phyloP scores from a whole-genome alignment of 2,797 vertebrate species.

The Eulemur rubriventer region DNA sequence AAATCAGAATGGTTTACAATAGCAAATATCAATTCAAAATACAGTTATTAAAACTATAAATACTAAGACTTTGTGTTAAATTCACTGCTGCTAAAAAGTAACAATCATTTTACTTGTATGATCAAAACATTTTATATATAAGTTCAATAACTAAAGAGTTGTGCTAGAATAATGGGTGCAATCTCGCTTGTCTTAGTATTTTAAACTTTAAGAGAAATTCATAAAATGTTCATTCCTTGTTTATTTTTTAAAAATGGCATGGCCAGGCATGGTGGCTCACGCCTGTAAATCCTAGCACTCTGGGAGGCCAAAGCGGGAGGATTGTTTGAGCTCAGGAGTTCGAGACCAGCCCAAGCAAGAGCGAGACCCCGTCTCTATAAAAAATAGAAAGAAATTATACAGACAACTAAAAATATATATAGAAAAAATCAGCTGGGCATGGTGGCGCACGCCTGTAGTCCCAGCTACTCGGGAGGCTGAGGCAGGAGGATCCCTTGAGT shows the following conservation, averaged over 20 bases:
- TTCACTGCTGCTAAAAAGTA: not conserved
- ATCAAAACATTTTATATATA: not conserved
- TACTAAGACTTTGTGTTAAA: not conserved
- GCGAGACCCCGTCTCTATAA: too few relatives aligned
- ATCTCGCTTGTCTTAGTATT: not conserved
- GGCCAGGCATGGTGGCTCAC: too few relatives aligned
- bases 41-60: not conserved
- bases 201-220: not conserved
- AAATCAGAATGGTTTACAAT: not conserved
- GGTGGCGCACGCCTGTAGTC: too few relatives aligned
- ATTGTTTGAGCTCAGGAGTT: too few relatives aligned
- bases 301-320: too few relatives aligned
- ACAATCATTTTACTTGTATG: not conserved
- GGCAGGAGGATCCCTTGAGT: too few relatives aligned
- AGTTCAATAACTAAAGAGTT: not conserved
- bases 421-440: too few relatives aligned
- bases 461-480: too few relatives aligned
- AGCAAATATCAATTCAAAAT: constrained; percentile 15
- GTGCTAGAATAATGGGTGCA: not conserved
- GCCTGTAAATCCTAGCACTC: too few relatives aligned
- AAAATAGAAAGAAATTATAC: too few relatives aligned
- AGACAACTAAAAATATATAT: too few relatives aligned
- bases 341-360: too few relatives aligned
- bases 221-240: not conserved
- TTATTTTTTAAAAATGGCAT: not conserved